phyloP scores from a whole-genome alignment of 64 coral and sea anemone species.

The Montipora cactus region DNA sequence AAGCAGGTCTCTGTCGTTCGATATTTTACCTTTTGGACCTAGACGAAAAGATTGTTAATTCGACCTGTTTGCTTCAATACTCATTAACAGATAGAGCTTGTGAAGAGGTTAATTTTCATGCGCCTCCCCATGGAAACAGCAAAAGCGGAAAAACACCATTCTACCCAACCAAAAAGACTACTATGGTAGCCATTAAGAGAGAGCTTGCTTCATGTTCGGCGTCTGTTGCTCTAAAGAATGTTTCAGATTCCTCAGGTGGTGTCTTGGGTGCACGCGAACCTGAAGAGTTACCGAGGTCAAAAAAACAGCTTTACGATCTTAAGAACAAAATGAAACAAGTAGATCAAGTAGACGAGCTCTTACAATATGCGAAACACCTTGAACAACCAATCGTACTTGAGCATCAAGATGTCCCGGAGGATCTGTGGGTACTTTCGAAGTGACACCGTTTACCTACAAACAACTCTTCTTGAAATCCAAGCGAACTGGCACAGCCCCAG shows the following conservation, averaged over 20 bases:
- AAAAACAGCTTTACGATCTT: conserved; percentile 38
- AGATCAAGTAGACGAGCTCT: conserved; percentile 45
- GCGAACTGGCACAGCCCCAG: background rate
- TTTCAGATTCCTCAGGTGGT: conserved; percentile 10
- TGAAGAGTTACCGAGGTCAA: conserved; percentile 32
- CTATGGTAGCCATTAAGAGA: background rate
- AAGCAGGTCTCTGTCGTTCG: background rate
- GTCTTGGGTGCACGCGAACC: background rate
- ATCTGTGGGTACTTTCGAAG: conserved; percentile 47
- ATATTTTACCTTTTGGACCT: conserved; percentile 11
- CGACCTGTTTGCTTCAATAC: conserved; percentile 40
- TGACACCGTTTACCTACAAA: conserved; percentile 37
- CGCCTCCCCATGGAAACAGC: conserved; percentile 19
- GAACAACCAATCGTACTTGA: conserved; percentile 40
- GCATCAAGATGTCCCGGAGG: conserved; percentile 49
- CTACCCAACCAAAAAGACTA: conserved; percentile 28
- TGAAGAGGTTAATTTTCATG: conserved; percentile 38
- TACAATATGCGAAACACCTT: conserved; percentile 28
- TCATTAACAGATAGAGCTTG: background rate
- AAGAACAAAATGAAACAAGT: conserved; percentile 26
- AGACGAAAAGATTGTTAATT: conserved; percentile 26
- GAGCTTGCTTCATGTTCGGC: conserved; percentile 6
- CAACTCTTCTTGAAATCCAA: conserved; percentile 43
- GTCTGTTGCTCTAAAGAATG: conserved; percentile 21
- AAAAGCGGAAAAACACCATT: conserved; percentile 13